Evolutionary conservation across 30 jellyfish, hydroid and myxozoan genomes (phyloP).

Genomic region (Aurelia coerulea): DNA sequence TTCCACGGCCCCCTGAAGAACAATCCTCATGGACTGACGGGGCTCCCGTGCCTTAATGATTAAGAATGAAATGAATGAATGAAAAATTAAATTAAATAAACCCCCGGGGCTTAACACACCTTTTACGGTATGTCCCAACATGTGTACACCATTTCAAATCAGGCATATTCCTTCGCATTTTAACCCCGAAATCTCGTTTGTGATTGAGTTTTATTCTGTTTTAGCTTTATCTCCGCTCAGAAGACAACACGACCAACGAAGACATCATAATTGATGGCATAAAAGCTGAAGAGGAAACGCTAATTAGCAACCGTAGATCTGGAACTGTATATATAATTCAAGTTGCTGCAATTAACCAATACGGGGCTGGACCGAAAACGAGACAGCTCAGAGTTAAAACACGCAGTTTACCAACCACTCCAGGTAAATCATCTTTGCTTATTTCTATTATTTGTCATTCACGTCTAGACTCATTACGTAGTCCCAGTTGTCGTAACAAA

Average conservation of each 20-base stretch:
- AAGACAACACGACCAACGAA: constrained; percentile 5
- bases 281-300: constrained; percentile 58
- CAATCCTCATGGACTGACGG: too few species aligned
- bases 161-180: too few species aligned
- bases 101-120: too few species aligned
- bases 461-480: neutral
- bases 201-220: neutral
- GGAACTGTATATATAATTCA: constrained; percentile 80
- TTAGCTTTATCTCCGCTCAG: constrained; percentile 78
- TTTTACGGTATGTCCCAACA: too few species aligned
- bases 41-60: too few species aligned
- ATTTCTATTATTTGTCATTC: neutral
- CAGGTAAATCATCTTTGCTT: constrained; percentile 15
- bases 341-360: constrained; percentile 76
- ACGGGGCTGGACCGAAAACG: constrained; percentile 94
- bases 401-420: constrained; percentile 46
- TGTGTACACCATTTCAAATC: too few species aligned
- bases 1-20: too few species aligned
- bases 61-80: too few species aligned
- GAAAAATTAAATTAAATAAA: too few species aligned
- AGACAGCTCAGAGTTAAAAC: constrained; percentile 48
- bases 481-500: too few species aligned
- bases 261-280: constrained; percentile 37
- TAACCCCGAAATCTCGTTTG: neutral
- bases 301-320: constrained; percentile 52